Evolutionary conservation across 2,797 vertebrate species (phyloP).

Genomic region (Cheirogaleus major): DNA sequence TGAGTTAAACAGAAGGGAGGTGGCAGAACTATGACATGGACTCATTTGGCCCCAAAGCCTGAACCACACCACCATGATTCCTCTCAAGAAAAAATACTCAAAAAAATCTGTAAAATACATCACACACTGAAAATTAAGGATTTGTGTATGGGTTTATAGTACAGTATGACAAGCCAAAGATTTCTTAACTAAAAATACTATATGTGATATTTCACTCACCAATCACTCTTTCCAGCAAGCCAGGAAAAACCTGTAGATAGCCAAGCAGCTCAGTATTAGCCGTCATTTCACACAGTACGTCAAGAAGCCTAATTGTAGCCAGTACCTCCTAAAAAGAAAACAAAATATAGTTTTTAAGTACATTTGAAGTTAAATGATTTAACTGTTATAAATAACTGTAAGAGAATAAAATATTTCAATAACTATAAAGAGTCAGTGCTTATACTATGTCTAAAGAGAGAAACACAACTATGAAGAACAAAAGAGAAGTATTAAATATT

Average conservation of each 20-base stretch:
- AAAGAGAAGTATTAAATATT: neutral
- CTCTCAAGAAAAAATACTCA: neutral
- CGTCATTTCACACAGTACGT: constrained; percentile 96
- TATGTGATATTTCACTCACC: constrained; percentile 86
- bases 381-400: fast-evolving
- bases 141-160: neutral
- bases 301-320: constrained; percentile 92
- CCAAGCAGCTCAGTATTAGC: constrained; percentile 88
- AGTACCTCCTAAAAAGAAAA: constrained; percentile 90
- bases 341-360: neutral
- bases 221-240: constrained; percentile 90
- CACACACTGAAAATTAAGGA: neutral
- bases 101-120: neutral
- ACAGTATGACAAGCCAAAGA: neutral
- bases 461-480: neutral
- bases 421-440: neutral
- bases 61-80: neutral
- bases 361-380: neutral
- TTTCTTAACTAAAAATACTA: neutral
- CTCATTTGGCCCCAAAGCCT: neutral
- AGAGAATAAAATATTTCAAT: neutral
- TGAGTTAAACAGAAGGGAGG: neutral
- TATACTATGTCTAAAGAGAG: neutral
- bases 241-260: constrained; percentile 91
- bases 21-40: neutral